These are phyloP conservation scores for Cheirogaleus major DNA, from an alignment of 2,797 vertebrate species.

Conservation along the genomic window DNA sequence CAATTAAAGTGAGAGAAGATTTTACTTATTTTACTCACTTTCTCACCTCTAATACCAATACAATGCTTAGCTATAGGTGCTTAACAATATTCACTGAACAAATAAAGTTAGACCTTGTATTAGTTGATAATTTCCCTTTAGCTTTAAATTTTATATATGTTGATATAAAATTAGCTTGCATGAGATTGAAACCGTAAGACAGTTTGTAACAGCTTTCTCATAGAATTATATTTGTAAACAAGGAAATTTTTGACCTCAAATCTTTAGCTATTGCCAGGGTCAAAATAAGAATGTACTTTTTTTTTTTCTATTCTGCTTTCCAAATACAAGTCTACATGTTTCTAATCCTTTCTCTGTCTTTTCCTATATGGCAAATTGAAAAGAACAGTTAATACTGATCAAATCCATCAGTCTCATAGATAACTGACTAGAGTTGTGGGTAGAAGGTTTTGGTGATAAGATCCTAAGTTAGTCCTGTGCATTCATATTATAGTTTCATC, in stretches of 20 bases:
- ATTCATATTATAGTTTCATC: not conserved
- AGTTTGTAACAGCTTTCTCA: not conserved
- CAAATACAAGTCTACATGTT: not conserved
- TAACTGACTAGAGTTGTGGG: not conserved
- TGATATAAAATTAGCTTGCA: not conserved
- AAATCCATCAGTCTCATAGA: not conserved
- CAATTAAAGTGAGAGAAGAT: not conserved
- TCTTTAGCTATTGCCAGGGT: not conserved
- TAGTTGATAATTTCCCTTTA: not conserved
- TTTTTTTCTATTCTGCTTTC: slow-evolving; percentile 29
- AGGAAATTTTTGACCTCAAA: not conserved
- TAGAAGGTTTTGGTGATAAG: not conserved
- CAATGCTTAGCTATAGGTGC: not conserved
- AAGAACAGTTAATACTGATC: not conserved
- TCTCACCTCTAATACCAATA: not conserved
- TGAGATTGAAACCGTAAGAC: not conserved
- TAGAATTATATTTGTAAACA: not conserved
- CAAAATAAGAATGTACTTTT: not conserved
- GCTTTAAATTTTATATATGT: slow-evolving; percentile 1
- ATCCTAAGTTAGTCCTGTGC: not conserved
- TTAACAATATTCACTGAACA: not conserved
- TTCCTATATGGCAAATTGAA: not conserved
- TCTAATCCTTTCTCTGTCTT: not conserved
- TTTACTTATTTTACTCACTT: not conserved
- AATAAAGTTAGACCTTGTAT: not conserved